These are phyloP conservation scores for Neodiprion pinetum DNA, from an alignment of 1,140 invertebrate genomes.

Conservation along the genomic window DNA sequence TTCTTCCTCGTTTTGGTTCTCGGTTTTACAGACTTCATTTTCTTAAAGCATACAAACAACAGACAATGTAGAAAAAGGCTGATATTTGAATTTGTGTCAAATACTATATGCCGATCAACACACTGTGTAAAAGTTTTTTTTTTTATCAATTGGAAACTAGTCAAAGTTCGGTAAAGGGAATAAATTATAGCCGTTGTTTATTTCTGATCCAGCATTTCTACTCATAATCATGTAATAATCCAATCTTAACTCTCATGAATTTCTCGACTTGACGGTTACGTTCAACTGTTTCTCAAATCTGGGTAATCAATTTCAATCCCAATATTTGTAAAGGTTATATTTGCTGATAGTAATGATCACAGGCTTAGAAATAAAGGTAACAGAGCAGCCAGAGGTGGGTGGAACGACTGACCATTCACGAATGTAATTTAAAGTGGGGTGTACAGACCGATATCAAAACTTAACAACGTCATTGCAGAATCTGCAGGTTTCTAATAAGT, in stretches of 20 bases:
- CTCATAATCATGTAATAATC: background rate
- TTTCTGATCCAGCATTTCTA: background rate
- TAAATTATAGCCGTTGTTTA: background rate
- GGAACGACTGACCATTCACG: too few species aligned
- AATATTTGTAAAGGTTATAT: too few species aligned
- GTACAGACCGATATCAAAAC: too few species aligned
- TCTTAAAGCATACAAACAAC: constrained; percentile 18
- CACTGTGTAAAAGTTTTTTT: background rate
- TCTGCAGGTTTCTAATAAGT: too few species aligned
- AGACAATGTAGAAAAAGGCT: constrained; percentile 3
- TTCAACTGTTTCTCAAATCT: too few species aligned
- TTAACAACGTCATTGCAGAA: too few species aligned
- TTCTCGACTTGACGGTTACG: too few species aligned
- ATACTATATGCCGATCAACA: background rate
- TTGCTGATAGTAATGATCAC: too few species aligned
- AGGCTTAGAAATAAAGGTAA: too few species aligned
- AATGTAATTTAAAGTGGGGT: too few species aligned
- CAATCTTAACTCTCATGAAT: background rate
- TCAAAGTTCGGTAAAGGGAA: background rate
- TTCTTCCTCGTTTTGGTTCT: constrained; percentile 34
- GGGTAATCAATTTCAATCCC: too few species aligned
- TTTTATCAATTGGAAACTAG: background rate
- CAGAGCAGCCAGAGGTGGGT: too few species aligned
- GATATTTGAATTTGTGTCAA: background rate
- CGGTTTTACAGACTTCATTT: constrained; percentile 27